Conservation (phyloP, 2,888 invertebrate genomes). For the Rhagium mordax region DNA sequence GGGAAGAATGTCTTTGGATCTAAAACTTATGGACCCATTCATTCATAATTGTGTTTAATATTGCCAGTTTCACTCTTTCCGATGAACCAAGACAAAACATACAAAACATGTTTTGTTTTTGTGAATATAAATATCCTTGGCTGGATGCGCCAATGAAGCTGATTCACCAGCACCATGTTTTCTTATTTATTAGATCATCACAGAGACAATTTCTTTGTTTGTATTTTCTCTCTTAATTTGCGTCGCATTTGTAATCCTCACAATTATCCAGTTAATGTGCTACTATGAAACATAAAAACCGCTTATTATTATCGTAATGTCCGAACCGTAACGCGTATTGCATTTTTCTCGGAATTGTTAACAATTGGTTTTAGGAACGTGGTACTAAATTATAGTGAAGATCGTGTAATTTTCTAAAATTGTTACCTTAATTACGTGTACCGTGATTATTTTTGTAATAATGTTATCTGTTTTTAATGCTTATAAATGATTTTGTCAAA, state of each 20-base stretch:
- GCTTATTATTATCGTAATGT: conserved; percentile 12
- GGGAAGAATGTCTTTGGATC: too few species aligned
- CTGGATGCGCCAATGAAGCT: not conserved
- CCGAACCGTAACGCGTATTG: conserved; percentile 7
- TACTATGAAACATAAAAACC: conserved; percentile 1
- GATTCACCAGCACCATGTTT: not conserved
- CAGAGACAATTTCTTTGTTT: conserved; percentile 2
- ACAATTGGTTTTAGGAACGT: conserved; percentile 5
- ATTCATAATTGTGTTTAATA: too few species aligned
- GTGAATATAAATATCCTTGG: too few species aligned
- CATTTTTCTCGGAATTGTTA: conserved; percentile 8
- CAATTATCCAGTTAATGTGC: conserved; percentile 6
- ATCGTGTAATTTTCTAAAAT: conserved; percentile 10
- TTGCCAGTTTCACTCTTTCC: too few species aligned
- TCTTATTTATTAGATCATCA: not conserved
- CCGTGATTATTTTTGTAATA: not conserved
- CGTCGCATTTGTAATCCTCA: not conserved
- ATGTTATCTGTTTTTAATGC: not conserved
- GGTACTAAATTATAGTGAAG: not conserved
- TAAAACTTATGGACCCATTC: too few species aligned
- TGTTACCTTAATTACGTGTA: not conserved
- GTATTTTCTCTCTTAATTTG: conserved; percentile 2
- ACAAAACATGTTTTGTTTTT: too few species aligned
- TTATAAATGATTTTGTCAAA: too few species aligned
- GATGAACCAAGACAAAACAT: too few species aligned